Evolutionary conservation across 2,113 vertebrate species (phyloP).

Genomic region (Tenebrosternarchus preto): DNA sequence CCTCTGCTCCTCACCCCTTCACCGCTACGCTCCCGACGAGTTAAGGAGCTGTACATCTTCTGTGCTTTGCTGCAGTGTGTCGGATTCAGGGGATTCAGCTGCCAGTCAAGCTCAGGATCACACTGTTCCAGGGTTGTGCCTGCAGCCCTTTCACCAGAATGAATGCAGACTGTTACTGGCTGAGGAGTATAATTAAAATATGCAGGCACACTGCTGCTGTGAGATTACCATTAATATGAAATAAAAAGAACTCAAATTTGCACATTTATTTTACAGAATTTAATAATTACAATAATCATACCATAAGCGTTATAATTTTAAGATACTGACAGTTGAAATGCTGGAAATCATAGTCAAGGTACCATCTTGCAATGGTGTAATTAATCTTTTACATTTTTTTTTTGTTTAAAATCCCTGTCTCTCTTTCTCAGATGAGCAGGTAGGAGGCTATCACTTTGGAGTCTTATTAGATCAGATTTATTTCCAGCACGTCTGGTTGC

Average conservation of each 20-base stretch:
- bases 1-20: slow-evolving; percentile 41
- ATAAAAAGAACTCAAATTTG: background rate
- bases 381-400: background rate
- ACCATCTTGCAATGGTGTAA: background rate
- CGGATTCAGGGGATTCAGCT: slow-evolving; percentile 36
- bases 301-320: no score
- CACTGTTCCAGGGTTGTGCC: slow-evolving; percentile 10
- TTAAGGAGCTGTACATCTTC: slow-evolving; percentile 45
- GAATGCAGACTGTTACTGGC: slow-evolving; percentile 2
- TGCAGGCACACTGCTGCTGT: background rate
- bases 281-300: no score
- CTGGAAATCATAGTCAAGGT: background rate
- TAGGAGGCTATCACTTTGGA: background rate
- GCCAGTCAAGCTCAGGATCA: slow-evolving; percentile 41
- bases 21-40: slow-evolving; percentile 18
- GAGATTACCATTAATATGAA: background rate
- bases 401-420: background rate
- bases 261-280: background rate
- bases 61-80: slow-evolving; percentile 35
- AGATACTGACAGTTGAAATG: no score
- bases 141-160: slow-evolving; percentile 10
- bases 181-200: slow-evolving; percentile 20
- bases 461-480: slow-evolving; percentile 5
- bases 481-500: slow-evolving; percentile 30
- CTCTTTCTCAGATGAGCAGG: slow-evolving; percentile 1